Evolutionary conservation across 2,797 vertebrate species (phyloP).

Genomic region (Mormyrops attenuatus): DNA sequence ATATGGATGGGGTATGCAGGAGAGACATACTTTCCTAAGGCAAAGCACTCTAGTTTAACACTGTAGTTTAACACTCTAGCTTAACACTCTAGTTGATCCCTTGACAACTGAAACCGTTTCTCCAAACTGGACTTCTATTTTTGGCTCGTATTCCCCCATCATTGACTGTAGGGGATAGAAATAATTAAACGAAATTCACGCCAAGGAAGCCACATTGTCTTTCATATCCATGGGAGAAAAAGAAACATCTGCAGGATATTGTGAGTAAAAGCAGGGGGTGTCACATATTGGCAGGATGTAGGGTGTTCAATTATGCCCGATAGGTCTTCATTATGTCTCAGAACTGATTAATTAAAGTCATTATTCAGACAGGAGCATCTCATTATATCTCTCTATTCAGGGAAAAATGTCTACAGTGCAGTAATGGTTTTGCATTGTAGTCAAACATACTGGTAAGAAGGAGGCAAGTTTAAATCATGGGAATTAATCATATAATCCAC

Average conservation of each 20-base stretch:
- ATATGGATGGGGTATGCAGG: neutral
- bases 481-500: neutral
- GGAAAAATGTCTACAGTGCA: neutral
- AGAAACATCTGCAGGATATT: neutral
- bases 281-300: neutral
- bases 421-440: neutral
- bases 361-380: neutral
- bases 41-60: conserved; percentile 68
- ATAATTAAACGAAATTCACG: neutral
- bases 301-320: conserved; percentile 4
- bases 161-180: conserved; percentile 50
- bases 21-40: conserved; percentile 69
- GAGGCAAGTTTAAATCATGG: neutral
- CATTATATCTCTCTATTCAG: neutral
- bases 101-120: conserved; percentile 61
- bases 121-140: conserved; percentile 73
- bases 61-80: conserved; percentile 63
- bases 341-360: neutral
- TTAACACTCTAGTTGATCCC: conserved; percentile 64
- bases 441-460: neutral
- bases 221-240: neutral
- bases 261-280: neutral
- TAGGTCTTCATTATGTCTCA: neutral
- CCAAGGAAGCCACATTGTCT: neutral
- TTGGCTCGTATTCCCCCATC: conserved; percentile 74